phyloP scores from a whole-genome alignment of 2,888 invertebrate genomes.

The Hecatera dysodea region DNA sequence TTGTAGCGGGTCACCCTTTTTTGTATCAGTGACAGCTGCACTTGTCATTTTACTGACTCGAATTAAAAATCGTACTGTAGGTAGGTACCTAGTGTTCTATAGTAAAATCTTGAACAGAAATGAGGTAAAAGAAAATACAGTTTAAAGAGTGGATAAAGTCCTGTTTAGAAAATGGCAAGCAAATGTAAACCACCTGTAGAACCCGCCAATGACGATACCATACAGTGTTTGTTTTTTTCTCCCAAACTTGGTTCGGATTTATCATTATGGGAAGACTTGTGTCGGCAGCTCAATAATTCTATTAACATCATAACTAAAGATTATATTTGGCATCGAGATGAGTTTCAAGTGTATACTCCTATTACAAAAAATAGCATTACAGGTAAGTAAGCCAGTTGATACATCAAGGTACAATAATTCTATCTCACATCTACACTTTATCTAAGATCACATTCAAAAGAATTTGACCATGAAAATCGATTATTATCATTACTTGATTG shows the following conservation, averaged over 20 bases:
- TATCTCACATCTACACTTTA: background rate
- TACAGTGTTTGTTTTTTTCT: constrained; percentile 94
- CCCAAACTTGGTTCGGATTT: constrained; percentile 80
- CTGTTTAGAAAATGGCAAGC: constrained; percentile 36
- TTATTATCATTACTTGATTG: no score
- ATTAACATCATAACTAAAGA: constrained; percentile 85
- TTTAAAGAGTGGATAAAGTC: background rate
- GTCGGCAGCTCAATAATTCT: constrained; percentile 77
- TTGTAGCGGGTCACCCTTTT: no score
- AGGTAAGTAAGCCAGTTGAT: constrained; percentile 72
- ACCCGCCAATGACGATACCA: constrained; percentile 92
- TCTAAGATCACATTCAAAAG: background rate
- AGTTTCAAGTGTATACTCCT: constrained; percentile 78
- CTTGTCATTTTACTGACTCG: no score
- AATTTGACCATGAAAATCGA: background rate
- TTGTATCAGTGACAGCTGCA: no score
- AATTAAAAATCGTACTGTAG: no score
- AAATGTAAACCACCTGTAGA: constrained; percentile 26
- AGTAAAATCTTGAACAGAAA: no score
- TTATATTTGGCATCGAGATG: constrained; percentile 86
- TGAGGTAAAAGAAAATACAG: background rate
- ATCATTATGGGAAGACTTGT: constrained; percentile 78
- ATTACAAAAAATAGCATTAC: constrained; percentile 62
- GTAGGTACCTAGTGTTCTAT: no score
- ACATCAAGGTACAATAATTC: background rate